These are phyloP conservation scores for Lethrus apterus DNA, from an alignment of 1,140 invertebrate genomes.

Conservation along the genomic window DNA sequence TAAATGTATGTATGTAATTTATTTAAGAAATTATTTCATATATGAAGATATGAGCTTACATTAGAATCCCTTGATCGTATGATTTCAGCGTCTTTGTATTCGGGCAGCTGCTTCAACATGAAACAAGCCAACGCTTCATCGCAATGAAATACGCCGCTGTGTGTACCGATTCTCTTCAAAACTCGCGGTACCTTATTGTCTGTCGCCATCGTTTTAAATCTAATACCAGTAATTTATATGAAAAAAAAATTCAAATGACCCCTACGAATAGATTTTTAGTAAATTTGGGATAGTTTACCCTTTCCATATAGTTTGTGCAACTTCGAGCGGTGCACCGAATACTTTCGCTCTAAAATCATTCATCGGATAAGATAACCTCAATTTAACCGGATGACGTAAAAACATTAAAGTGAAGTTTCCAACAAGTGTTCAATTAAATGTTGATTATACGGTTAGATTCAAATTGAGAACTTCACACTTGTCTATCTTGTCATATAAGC, in stretches of 20 bases:
- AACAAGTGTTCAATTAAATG: too few relatives aligned
- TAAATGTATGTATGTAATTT: not conserved
- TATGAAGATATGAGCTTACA: conserved; percentile 7
- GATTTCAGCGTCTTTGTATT: conserved; percentile 77
- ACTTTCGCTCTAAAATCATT: not conserved
- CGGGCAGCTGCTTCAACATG: conserved; percentile 75
- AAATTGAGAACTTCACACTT: too few relatives aligned
- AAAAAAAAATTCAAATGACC: not conserved
- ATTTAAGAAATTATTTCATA: not conserved
- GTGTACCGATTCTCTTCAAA: conserved; percentile 62
- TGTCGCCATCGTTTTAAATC: conserved; percentile 37
- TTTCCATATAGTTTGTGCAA: not conserved
- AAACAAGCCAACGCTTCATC: conserved; percentile 93
- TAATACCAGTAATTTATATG: conserved; percentile 15
- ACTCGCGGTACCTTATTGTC: conserved; percentile 29
- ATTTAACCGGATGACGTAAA: too few relatives aligned
- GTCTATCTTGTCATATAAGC: too few relatives aligned
- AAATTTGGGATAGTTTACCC: not conserved
- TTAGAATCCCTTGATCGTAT: conserved; percentile 57
- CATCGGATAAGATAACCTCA: not conserved
- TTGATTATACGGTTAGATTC: too few relatives aligned
- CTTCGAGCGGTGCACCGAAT: not conserved
- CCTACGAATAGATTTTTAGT: not conserved
- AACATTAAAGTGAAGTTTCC: too few relatives aligned
- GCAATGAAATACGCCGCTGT: conserved; percentile 84